Conservation (phyloP, 2,797 vertebrate species). For the Esox masquinongy region DNA sequence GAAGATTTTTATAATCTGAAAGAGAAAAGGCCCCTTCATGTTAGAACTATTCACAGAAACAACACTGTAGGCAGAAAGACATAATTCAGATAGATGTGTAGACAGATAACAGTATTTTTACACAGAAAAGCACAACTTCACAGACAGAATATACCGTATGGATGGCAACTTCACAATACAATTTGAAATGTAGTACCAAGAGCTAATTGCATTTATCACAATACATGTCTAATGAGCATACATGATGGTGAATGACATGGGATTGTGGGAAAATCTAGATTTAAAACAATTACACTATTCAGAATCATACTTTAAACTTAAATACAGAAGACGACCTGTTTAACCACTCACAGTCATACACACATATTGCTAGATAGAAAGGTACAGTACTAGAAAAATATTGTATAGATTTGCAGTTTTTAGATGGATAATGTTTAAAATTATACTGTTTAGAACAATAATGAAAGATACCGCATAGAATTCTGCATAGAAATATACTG, state of each 20-base stretch:
- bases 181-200: not conserved
- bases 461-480: not conserved
- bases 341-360: conserved; percentile 26
- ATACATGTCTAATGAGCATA: not conserved
- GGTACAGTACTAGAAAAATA: not conserved
- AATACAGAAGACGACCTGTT: conserved; percentile 27
- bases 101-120: not conserved
- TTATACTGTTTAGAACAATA: not conserved
- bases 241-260: not conserved
- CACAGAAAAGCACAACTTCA: not conserved
- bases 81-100: not conserved
- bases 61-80: not conserved
- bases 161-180: too few species aligned
- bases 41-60: not conserved
- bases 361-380: not conserved
- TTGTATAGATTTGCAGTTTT: not conserved
- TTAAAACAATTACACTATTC: not conserved
- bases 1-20: conserved; percentile 95
- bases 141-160: too few species aligned
- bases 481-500: not conserved
- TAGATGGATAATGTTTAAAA: not conserved
- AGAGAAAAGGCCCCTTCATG: conserved; percentile 17
- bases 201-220: not conserved
- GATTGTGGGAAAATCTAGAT: not conserved
- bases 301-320: not conserved